Percentiles rank a stretch among this genome's conserved stretches.
These are phyloP conservation scores for Podarcis raffonei DNA, from an alignment of 2,113 vertebrate genomes.

Conservation along the genomic window DNA sequence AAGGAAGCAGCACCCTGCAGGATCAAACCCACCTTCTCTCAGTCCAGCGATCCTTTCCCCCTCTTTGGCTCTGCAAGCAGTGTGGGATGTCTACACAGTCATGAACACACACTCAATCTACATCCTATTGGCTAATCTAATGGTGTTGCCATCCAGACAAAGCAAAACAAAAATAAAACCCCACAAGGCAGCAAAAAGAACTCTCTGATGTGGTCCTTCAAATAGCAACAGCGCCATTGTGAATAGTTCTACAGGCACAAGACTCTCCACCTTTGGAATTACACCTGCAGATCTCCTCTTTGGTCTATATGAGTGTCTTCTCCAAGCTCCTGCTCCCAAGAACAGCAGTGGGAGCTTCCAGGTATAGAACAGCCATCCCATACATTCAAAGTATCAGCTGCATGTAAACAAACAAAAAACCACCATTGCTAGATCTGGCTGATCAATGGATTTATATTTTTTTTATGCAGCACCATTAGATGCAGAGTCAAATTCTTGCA, in stretches of 20 bases:
- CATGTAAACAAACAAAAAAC: background rate
- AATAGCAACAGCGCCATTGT: background rate
- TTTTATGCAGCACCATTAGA: background rate
- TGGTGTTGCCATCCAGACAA: too few species aligned
- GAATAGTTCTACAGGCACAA: background rate
- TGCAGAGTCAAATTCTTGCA: background rate
- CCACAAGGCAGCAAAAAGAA: too few species aligned
- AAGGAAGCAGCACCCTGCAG: too few species aligned
- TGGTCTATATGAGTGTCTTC: background rate
- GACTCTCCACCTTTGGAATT: background rate
- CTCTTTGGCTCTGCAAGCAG: background rate
- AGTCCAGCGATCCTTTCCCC: too few species aligned
- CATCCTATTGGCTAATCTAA: too few species aligned
- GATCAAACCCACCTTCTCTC: too few species aligned
- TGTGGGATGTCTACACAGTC: background rate
- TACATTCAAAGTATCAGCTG: background rate
- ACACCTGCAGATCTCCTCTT: background rate
- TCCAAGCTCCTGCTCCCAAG: background rate
- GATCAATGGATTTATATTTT: background rate
- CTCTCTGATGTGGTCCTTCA: too few species aligned
- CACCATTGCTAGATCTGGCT: background rate
- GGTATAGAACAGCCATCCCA: background rate
- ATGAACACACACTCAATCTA: background rate
- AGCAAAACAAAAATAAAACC: too few species aligned
- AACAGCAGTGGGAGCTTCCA: background rate